Evolutionary conservation across 2,113 vertebrate species (phyloP).

Genomic region (Ophthalmolycus amberensis): DNA sequence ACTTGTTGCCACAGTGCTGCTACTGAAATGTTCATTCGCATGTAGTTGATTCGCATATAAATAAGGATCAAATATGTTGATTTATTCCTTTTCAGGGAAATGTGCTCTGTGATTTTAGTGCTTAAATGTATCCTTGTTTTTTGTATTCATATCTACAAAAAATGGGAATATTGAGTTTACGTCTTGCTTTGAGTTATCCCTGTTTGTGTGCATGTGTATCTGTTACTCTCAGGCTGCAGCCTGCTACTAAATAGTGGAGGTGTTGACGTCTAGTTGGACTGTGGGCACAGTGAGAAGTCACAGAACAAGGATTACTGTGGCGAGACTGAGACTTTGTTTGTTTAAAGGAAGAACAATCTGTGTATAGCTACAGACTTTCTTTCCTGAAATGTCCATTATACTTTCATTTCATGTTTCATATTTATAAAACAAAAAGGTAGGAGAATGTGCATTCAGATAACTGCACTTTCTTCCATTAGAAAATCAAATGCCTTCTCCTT

Average conservation of each 20-base stretch:
- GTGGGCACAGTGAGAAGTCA: slow-evolving; percentile 13
- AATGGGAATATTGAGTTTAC: slow-evolving; percentile 2
- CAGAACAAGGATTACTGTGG: slow-evolving; percentile 1
- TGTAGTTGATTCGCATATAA: slow-evolving; percentile 13
- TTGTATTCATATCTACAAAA: not conserved
- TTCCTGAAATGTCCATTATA: not conserved
- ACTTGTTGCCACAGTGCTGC: slow-evolving; percentile 4
- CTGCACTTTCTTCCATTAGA: not conserved
- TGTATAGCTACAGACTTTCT: not conserved
- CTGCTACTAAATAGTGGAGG: slow-evolving; percentile 6
- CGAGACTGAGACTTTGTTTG: not conserved
- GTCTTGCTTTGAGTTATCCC: slow-evolving; percentile 21
- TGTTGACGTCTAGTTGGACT: slow-evolving; percentile 41
- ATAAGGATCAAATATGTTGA: not conserved
- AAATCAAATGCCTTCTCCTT: not conserved
- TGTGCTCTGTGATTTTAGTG: not conserved
- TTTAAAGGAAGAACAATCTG: not conserved
- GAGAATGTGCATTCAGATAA: not conserved
- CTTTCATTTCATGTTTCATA: not conserved
- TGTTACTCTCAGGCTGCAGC: slow-evolving; percentile 13
- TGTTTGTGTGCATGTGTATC: slow-evolving; percentile 15
- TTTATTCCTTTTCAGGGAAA: not conserved
- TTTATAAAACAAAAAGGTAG: not conserved
- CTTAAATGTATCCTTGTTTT: slow-evolving; percentile 6
- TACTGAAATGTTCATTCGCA: slow-evolving; percentile 23